Base-by-base conservation (phyloP, 2,113 vertebrate species). In the Osmerus eperlanus region DNA sequence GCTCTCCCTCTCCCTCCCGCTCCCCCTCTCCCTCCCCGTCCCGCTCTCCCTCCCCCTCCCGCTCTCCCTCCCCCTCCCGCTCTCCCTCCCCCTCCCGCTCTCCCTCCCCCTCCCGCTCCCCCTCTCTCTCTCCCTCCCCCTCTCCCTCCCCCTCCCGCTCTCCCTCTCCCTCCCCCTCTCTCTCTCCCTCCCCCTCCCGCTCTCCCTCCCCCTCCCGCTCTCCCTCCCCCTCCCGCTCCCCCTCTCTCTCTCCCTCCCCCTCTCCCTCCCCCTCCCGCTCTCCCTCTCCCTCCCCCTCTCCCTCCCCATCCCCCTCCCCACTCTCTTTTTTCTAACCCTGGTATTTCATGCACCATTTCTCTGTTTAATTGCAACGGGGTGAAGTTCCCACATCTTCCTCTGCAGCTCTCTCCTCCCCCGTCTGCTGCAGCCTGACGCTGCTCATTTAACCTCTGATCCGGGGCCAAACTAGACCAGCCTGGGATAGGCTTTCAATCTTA, bases 291-390 rank as follows among this genome's bases (percentile, higher is more conserved):
- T 21, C 21, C 21, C 21, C 21, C 21, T 21, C 21, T 21, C 21
- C 21, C 21, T 21, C 21, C 1, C 21, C 61, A 72, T 70, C 70
- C 70, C 29, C 19, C 28, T 60, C 62, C 61, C 63, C 47, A 68
- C 9, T 61, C 53, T 64, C 71, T 64, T 47, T 67, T 67, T 28
- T 72, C 81, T 58, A 85, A 74, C 73, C 36, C 53, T 78, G 73
- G 83, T 83, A 88, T 91, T 92, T 91, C 86, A 92, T 81, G 86
- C 90, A 87, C 87, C 88, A 89, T 91, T 91, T 91, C 87, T 84
- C 82, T 81, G 89, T 91, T 90, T 92, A 92, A 93, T 92, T 92
- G 88, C 86, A 86, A 84, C 83, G 86, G 89, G 86, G 83, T 87
- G 87, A 86, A 83, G 74, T 81, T 65, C 83, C 86, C 82, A 83